Evolutionary conservation across 35 echinoderm and acorn worm genomes (phyloP), one percentile per base, ranked within the genome.

Genomic region (Apostichopus parvimensis): DNA sequence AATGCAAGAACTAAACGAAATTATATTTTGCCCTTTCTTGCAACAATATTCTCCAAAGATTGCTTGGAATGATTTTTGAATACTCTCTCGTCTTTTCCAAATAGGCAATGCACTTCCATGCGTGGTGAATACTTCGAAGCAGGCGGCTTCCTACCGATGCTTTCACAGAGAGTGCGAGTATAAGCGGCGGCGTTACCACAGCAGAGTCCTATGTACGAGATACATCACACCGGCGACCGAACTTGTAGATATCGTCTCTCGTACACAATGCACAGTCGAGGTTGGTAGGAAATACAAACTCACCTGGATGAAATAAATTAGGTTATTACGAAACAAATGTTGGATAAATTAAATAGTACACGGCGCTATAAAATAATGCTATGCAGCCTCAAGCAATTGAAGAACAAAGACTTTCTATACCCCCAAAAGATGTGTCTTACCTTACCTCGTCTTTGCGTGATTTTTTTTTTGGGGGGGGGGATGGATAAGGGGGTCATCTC

Each of bases 181-280:
- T 86, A 91, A 72, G 94, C 84, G 57, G 91, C 57, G 5, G 93
- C 85, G 79, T 95, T 95, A 6, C 94, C 94, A 68, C 94, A 95
- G 77, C 94, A 95, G 18, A 95, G 7, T 79, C 94, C 94, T 15
- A 95, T 66, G 76, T 95, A 95, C 25, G 70, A 66, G 0, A 95
- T 57, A 14, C 91, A 58, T 86, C 65, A 52, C 94, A 95, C 60
- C 78, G 94, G 34, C 83, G 75, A 9, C 90, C 94, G 84, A 95
- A 95, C n/a, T 87, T 81, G 17, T 25, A 79, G 79, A 95, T 92
- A n/a, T 95, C 90, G 52, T 78, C 73, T 92, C 83, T 28, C 0
- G 78, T 87, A 53, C 94, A 92, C 56, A 61, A 5, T 6, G 80
- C 90, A 26, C 94, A 92, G 56, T 95, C 90, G 6, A 95, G 77